Evolutionary conservation across 2,797 vertebrate genomes (phyloP).

Genomic region (Ambastaia sidthimunki): DNA sequence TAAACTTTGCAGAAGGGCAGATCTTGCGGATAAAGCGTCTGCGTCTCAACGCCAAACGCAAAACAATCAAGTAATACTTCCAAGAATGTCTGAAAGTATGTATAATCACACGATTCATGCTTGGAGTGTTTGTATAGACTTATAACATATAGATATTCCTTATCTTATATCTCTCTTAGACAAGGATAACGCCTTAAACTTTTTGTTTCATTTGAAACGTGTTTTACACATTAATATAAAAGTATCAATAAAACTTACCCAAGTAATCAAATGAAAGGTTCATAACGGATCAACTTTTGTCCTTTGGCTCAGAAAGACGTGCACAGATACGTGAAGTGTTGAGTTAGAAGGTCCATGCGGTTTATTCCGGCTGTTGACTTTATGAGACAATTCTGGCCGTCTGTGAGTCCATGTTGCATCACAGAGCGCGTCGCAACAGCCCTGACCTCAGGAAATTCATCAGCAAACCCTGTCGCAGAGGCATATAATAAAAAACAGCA

Average conservation of each 20-base stretch:
- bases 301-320: neutral
- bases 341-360: conserved; percentile 10
- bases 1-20: too few species aligned
- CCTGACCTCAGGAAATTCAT: conserved; percentile 61
- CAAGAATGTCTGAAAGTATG: too few species aligned
- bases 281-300: neutral
- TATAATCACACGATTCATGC: too few species aligned
- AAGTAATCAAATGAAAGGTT: neutral
- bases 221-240: neutral
- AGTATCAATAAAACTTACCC: neutral
- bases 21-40: too few species aligned
- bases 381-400: conserved; percentile 57
- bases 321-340: neutral
- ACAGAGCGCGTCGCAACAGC: conserved; percentile 50
- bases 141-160: too few species aligned
- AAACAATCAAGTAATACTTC: too few species aligned
- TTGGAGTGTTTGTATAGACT: too few species aligned
- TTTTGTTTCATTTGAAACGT: neutral
- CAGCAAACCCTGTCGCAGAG: conserved; percentile 62
- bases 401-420: conserved; percentile 48
- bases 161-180: too few species aligned
- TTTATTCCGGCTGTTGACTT: conserved; percentile 54
- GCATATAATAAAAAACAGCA: conserved; percentile 64
- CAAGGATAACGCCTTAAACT: too few species aligned
- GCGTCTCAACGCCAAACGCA: too few species aligned